Evolutionary conservation across 2,113 vertebrate genomes (phyloP), one percentile per base, ranked within the genome.

Genomic region (Phylloscopus whistleri): DNA sequence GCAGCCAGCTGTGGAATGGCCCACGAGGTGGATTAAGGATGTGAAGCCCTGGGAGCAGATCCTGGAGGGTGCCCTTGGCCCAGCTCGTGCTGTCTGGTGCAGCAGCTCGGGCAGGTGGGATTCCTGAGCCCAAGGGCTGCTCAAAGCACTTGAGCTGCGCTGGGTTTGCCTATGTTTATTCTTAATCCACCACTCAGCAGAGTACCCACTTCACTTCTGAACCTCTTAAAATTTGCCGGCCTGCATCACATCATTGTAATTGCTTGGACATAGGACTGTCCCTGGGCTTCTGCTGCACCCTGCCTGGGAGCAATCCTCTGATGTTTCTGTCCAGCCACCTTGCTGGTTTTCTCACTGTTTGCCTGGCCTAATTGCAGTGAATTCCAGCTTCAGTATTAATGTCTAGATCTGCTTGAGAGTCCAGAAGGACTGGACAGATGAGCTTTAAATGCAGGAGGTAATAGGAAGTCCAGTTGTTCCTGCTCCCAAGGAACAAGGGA

Each of bases 1-100:
- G 68, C 53, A 0, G 84, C 6, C 39, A 7, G 64, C 28, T 20
- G 0, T 0, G 2, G 39, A 35, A 8, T 16, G 24, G 56, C 11
- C 13, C 2, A 2, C 4, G 23, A 17, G 26, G 12, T 16, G 31
- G 13, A 1, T 46, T 14, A 28, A 17, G 73, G 77, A 5, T 62
- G 43, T 41, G 3, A 41, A 14, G 75, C 17, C 16, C 33, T 30
- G n/a, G 72, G 31, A 31, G 17, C 2, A 3, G 80, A 10, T 22
- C 6, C 44, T 11, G 35, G 35, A 26, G 75, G 41, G 11, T 46
- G 6, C 30, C 33, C 9, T 20, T 35, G 17, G 17, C 30, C 41
- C 8, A 4, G 37, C 51, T 33, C 1, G 1, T 13, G 41, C 67
- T 26, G 66, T 4, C 27, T 44, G 68, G 49, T 1, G 3, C 8